Evolutionary conservation across 2,113 vertebrate genomes (phyloP).

Genomic region (Prinia subflava): DNA sequence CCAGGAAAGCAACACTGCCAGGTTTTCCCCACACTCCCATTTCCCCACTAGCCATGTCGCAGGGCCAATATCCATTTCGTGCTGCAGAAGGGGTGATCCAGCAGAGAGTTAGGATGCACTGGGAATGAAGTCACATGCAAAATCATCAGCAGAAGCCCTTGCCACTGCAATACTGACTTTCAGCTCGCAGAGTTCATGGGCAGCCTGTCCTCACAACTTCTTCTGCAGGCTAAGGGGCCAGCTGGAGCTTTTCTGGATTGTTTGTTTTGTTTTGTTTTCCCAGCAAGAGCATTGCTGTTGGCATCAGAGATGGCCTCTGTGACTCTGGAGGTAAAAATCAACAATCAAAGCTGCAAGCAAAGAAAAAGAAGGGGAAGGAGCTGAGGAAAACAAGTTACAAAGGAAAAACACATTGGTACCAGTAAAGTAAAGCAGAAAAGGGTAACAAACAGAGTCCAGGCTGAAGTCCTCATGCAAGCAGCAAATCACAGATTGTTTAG

Average conservation of each 20-base stretch:
- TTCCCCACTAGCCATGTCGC: accelerated
- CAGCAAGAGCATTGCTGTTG: slow-evolving; percentile 27
- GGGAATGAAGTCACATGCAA: slow-evolving; percentile 49
- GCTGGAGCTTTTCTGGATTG: slow-evolving; percentile 21
- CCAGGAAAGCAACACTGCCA: background rate
- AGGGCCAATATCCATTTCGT: background rate
- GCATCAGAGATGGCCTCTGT: slow-evolving; percentile 59
- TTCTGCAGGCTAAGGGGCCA: slow-evolving; percentile 40
- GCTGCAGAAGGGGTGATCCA: slow-evolving; percentile 28
- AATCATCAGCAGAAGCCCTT: slow-evolving; percentile 1
- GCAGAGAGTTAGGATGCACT: slow-evolving; percentile 33
- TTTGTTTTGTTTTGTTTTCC: background rate
- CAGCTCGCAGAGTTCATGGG: slow-evolving; percentile 36
- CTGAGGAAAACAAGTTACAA: slow-evolving; percentile 42
- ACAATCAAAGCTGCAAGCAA: slow-evolving; percentile 63
- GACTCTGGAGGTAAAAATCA: slow-evolving; percentile 66
- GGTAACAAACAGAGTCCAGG: slow-evolving; percentile 10
- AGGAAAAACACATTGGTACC: background rate
- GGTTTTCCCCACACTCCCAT: background rate
- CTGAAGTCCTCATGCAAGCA: slow-evolving; percentile 43
- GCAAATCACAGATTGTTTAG: background rate
- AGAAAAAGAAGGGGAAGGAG: slow-evolving; percentile 59
- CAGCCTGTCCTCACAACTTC: slow-evolving; percentile 41
- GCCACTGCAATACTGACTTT: slow-evolving; percentile 29
- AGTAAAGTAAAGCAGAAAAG: slow-evolving; percentile 14